These are phyloP conservation scores for Pseudochirops cupreus DNA, from an alignment of 2,797 vertebrate genomes.

Conservation along the genomic window DNA sequence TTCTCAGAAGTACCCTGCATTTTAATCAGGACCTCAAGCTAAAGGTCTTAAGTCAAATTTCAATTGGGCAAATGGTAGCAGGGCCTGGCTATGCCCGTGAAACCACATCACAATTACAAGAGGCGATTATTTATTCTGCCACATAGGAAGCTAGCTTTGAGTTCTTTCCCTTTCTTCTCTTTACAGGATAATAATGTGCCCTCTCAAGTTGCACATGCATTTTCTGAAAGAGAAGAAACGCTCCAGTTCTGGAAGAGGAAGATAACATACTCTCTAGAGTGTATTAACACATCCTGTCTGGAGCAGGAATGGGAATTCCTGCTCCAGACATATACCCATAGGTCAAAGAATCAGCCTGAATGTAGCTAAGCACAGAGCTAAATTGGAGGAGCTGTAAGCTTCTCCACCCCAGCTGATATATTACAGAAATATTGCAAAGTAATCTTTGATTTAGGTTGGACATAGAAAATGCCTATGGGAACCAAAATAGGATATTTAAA, in stretches of 20 bases:
- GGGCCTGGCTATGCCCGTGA: background rate
- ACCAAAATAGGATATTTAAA: constrained; percentile 54
- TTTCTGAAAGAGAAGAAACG: background rate
- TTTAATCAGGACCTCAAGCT: background rate
- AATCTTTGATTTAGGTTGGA: constrained; percentile 59
- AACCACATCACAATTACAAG: background rate
- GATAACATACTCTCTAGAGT: background rate
- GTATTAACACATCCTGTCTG: background rate
- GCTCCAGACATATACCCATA: background rate
- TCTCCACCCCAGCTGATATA: background rate
- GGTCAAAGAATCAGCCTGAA: background rate
- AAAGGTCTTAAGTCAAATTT: background rate
- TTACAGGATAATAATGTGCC: background rate
- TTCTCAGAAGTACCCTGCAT: background rate
- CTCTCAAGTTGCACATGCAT: background rate
- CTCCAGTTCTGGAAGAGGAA: background rate
- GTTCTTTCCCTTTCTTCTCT: background rate
- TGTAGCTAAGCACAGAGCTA: background rate
- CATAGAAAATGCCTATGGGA: constrained; percentile 35
- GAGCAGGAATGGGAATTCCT: background rate
- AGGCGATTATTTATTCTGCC: background rate
- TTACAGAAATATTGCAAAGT: background rate
- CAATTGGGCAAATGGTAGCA: background rate
- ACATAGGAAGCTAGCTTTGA: background rate
- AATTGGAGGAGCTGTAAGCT: background rate